These are phyloP conservation scores for Lindbergichthys nudifrons DNA, from an alignment of 2,797 vertebrate species.

Conservation along the genomic window DNA sequence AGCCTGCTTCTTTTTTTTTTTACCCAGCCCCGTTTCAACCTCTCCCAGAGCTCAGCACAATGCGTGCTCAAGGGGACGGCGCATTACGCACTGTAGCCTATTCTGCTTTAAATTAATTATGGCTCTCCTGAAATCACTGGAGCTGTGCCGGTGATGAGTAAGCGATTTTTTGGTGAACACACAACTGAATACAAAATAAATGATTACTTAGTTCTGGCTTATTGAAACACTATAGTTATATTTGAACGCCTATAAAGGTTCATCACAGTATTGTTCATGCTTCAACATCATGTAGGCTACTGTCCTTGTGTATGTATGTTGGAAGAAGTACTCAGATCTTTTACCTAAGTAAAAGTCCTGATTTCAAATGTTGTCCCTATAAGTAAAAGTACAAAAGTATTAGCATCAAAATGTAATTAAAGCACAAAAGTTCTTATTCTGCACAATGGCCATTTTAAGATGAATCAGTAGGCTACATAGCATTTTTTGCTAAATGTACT, in stretches of 20 bases:
- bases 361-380: too few relatives aligned
- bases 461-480: too few relatives aligned
- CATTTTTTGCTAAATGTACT: too few relatives aligned
- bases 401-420: too few relatives aligned
- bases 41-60: conserved; percentile 59
- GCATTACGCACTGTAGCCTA: conserved; percentile 44
- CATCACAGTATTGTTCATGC: not conserved
- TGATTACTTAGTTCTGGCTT: not conserved
- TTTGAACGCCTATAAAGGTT: conserved; percentile 2
- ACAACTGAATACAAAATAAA: not conserved
- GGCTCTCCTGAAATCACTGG: conserved; percentile 30
- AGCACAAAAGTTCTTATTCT: too few relatives aligned
- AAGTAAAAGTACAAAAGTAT: too few relatives aligned
- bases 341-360: too few relatives aligned
- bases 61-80: conserved; percentile 47
- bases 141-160: conserved; percentile 12
- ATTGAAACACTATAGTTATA: not conserved
- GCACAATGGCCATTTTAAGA: too few relatives aligned
- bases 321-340: too few relatives aligned
- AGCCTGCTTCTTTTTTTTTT: conserved; percentile 59
- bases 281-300: not conserved
- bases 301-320: not conserved
- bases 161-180: not conserved
- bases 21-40: conserved; percentile 67
- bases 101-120: conserved; percentile 47